Evolutionary conservation across 2,113 vertebrate genomes (phyloP), one percentile per base, ranked within the genome.

Genomic region (Nesogale talazaci): DNA sequence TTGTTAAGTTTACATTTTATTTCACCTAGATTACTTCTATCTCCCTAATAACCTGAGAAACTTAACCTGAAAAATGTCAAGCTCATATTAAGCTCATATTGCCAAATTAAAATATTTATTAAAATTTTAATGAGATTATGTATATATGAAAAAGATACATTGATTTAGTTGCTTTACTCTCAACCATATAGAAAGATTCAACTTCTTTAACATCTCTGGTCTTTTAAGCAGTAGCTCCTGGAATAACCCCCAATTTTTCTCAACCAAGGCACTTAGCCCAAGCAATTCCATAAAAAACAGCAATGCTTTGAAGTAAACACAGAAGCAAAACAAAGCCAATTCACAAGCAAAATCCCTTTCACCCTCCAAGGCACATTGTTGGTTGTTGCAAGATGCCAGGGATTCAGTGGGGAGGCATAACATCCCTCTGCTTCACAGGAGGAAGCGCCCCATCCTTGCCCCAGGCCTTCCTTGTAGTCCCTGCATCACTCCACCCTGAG

Each of bases 221-320:
- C 34, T 79, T 90, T 83, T 57, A 83, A 83, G 88, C 19, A 69
- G 4, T 79, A 3, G 22, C 46, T 74, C 31, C 56, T 89, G 23
- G 6, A 87, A 78, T 0, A 70, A 15, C 9, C 42, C 42, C 27
- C 22, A 1, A 3, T 3, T 82, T 93, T 95, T 78, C 56, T 59
- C 86, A 87, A 36, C 23, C 16, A 96, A 88, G 42, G 42, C 82
- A 95, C 92, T 70, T 16, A 83, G 79, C 9, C 22, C 25, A 70
- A 79, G 15, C 0, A 36, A 23, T 67, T 72, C 22, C 56, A 72
- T 61, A 59, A 90, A 88, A 19, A 83, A 56, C 31, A 91, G 46
- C 9, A 81, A 36, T 57, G 63, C 59, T 83, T 34, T 75, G 27
- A 90, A 80, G 67, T 63, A 85, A 93, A 63, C 36, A 61, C 36